These are phyloP conservation scores for Sardina pilchardus DNA, from an alignment of 2,113 vertebrate genomes.

Conservation along the genomic window DNA sequence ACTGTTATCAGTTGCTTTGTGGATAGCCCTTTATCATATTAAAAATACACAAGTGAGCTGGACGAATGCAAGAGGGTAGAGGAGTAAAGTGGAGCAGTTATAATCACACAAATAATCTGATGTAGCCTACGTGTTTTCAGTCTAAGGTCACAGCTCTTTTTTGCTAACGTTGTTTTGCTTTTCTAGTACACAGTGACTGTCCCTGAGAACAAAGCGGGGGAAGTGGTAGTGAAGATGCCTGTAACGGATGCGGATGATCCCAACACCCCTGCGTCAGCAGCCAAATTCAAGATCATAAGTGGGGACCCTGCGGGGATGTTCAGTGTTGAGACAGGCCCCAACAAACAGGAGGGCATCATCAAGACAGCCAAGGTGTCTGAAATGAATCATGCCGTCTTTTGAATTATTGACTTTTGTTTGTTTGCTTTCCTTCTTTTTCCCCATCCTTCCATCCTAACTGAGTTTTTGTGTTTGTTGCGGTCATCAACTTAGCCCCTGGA, in stretches of 20 bases:
- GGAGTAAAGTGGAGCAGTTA: too few relatives aligned
- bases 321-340: conserved; percentile 68
- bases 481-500: conserved; percentile 77
- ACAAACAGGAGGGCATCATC: conserved; percentile 79
- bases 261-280: conserved; percentile 74
- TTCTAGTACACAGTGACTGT: conserved; percentile 72
- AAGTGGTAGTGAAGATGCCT: conserved; percentile 60
- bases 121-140: not conserved
- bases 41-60: too few relatives aligned
- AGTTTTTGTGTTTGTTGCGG: not conserved
- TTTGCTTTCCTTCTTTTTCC: not conserved
- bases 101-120: too few relatives aligned
- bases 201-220: conserved; percentile 68
- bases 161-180: not conserved
- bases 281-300: conserved; percentile 72
- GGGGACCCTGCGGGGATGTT: conserved; percentile 73
- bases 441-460: not conserved
- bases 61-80: too few relatives aligned
- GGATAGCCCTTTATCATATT: too few relatives aligned
- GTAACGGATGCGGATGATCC: conserved; percentile 77
- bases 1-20: too few relatives aligned
- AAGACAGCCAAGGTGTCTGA: conserved; percentile 78
- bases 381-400: not conserved
- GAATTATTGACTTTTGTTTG: not conserved
- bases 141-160: too few relatives aligned